phyloP scores from a whole-genome alignment of 2,113 vertebrate species.

The Pholis gunnellus region DNA sequence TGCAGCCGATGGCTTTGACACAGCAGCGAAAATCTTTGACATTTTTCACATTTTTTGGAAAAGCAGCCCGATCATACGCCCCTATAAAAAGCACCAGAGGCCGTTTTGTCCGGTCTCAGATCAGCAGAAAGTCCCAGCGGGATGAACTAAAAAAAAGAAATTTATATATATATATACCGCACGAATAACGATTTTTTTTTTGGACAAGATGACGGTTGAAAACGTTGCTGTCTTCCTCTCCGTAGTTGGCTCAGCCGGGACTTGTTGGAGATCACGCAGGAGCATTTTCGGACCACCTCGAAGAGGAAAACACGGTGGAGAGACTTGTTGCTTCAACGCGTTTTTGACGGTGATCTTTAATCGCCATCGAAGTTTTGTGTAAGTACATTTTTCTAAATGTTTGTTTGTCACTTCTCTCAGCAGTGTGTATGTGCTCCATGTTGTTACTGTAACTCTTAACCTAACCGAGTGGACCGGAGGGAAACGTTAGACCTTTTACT shows the following conservation, averaged over 20 bases:
- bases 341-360: conserved; percentile 66
- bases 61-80: conserved; percentile 82
- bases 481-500: conserved; percentile 34
- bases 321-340: conserved; percentile 92
- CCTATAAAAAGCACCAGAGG: conserved; percentile 71
- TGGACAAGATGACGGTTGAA: conserved; percentile 90
- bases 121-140: conserved; percentile 43
- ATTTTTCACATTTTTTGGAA: conserved; percentile 88
- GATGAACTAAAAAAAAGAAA: conserved; percentile 46
- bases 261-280: conserved; percentile 91
- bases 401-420: conserved; percentile 2
- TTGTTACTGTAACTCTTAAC: conserved; percentile 54
- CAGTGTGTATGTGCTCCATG: conserved; percentile 48
- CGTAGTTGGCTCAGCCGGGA: conserved; percentile 88
- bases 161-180: not conserved
- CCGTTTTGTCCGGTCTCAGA: conserved; percentile 49
- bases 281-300: conserved; percentile 93
- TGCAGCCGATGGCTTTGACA: conserved; percentile 76
- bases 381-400: conserved; percentile 70
- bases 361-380: conserved; percentile 78
- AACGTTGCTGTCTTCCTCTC: conserved; percentile 88
- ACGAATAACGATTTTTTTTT: conserved; percentile 66
- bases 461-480: conserved; percentile 30
- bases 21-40: conserved; percentile 84
- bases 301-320: conserved; percentile 84